Evolutionary conservation across 2,888 invertebrate species (phyloP), one percentile per base, ranked within the genome.

Genomic region (Cybosia mesomella): DNA sequence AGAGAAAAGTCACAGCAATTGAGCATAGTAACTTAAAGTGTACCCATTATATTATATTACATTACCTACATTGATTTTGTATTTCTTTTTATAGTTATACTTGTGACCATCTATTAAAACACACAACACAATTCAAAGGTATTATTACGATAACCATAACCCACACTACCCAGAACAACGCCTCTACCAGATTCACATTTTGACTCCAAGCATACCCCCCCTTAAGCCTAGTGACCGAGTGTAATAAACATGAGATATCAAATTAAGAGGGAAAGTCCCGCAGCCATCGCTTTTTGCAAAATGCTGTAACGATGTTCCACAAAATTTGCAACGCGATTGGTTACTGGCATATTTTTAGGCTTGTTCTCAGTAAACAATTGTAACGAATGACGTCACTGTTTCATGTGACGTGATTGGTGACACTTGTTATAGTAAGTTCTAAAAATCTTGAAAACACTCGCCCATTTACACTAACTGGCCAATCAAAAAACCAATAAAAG

Each of bases 51-150:
- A 2, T 13, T 58, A 21, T n/a, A 58, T 21, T n/a, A 32, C 34
- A 0, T 22, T 22, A 39, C 15, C 28, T n/a, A n/a, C 43, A 43
- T 61, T 1, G 28, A 28, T 61, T 43, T 60, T 32, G 24, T 61
- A 28, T 71, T 68, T 62, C 58, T 66, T 61, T 66, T 66, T 67
- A 64, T 70, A 70, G 66, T 64, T 60, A 64, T 64, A 64, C 70
- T 64, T 67, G 60, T 67, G 57, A 70, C 22, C 60, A 58, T 60
- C 64, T 67, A 57, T 43, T 57, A 55, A 63, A 36, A 55, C 64
- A 66, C 62, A 70, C 57, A 53, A 36, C 66, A 68, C 58, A 21
- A 39, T 49, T n/a, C 49, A 64, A 68, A 74, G 66, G 58, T 58
- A 70, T n/a, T 43, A 39, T 54, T 15, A 60, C 36, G 22, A 67